phyloP scores from a whole-genome alignment of 2,113 vertebrate species.

The Phrynosoma blainvillii region DNA sequence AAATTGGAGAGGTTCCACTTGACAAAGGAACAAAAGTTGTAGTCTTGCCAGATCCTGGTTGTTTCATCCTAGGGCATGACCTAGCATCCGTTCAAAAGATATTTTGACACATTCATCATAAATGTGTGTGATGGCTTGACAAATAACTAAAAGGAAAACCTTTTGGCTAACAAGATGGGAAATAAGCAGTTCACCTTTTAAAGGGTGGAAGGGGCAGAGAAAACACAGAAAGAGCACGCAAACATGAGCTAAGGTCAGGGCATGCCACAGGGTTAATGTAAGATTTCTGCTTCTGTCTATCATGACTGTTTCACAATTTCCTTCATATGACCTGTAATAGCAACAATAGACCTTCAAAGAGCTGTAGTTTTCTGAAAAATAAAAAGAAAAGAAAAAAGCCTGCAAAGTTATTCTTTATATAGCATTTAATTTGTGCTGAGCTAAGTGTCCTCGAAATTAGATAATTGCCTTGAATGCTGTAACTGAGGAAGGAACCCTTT shows the following conservation, averaged over 20 bases:
- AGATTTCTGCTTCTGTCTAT: background rate
- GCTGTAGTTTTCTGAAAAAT: background rate
- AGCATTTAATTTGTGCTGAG: background rate
- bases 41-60: background rate
- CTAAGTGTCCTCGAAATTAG: background rate
- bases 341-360: background rate
- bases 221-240: background rate
- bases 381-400: background rate
- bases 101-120: background rate
- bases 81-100: background rate
- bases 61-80: slow-evolving; percentile 7
- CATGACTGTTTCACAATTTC: background rate
- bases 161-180: background rate
- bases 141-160: background rate
- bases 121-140: background rate
- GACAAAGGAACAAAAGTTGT: background rate
- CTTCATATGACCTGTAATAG: no score
- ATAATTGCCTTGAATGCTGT: background rate
- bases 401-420: background rate
- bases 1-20: background rate
- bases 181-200: background rate
- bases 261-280: background rate
- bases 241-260: background rate
- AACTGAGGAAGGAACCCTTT: background rate
- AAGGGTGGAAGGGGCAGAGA: background rate